Conservation (phyloP, 2,888 invertebrate species). For the Alcis repandata region DNA sequence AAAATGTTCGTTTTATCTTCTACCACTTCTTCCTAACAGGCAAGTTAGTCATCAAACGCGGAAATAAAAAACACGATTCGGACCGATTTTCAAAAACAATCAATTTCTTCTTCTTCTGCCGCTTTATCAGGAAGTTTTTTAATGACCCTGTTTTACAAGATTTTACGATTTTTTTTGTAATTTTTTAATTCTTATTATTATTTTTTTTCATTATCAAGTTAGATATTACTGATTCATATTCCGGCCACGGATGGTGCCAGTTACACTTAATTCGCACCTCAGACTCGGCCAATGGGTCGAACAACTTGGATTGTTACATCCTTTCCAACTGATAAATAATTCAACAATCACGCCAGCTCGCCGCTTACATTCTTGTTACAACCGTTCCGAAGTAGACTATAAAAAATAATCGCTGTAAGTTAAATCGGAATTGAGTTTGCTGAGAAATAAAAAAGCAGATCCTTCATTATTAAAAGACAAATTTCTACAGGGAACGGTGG, state of each 20-base stretch:
- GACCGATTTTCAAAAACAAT: too few species aligned
- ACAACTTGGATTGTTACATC: not conserved
- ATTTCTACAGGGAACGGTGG: too few species aligned
- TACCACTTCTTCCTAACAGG: too few species aligned
- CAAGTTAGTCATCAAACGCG: too few species aligned
- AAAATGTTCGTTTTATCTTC: too few species aligned
- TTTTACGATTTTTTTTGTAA: too few species aligned
- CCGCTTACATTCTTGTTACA: constrained; percentile 18
- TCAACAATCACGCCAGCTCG: constrained; percentile 4
- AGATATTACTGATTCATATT: not conserved
- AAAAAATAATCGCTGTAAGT: not conserved
- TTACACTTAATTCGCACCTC: constrained; percentile 12
- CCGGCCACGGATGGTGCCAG: constrained; percentile 7
- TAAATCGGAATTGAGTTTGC: not conserved
- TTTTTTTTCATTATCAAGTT: not conserved
- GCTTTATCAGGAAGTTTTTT: too few species aligned
- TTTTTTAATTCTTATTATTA: too few species aligned
- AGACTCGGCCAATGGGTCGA: constrained; percentile 13
- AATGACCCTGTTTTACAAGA: too few species aligned
- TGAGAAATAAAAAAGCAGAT: not conserved
- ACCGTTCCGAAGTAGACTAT: not conserved
- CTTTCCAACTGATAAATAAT: constrained; percentile 21
- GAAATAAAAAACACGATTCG: too few species aligned
- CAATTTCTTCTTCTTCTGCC: too few species aligned
- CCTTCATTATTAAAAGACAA: too few species aligned